These are phyloP conservation scores for Watsonalla binaria DNA, from an alignment of 2,888 invertebrate genomes.

Conservation along the genomic window DNA sequence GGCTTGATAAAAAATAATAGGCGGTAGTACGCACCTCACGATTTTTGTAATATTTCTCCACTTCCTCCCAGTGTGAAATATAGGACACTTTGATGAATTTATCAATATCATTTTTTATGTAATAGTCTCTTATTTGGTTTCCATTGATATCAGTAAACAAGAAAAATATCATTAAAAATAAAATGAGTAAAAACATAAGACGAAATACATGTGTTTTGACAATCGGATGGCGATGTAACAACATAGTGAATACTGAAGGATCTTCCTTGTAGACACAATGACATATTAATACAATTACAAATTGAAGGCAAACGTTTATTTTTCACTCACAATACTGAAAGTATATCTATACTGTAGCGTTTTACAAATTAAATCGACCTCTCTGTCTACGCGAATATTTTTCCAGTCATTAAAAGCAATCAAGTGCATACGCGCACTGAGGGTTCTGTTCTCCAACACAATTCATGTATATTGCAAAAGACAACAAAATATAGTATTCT, in stretches of 20 bases:
- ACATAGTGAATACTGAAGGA: background rate
- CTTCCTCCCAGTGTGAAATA: slow-evolving; percentile 1
- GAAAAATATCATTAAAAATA: background rate
- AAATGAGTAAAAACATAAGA: background rate
- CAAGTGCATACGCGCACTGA: no score
- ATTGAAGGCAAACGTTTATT: no score
- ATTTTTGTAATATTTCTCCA: slow-evolving; percentile 26
- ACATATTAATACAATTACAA: background rate
- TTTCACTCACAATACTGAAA: no score
- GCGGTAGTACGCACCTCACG: slow-evolving; percentile 28
- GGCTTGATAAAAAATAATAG: background rate
- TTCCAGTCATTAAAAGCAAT: no score
- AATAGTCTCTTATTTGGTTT: background rate
- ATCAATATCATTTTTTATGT: background rate
- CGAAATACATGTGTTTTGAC: background rate
- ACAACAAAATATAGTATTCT: no score
- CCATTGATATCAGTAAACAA: background rate
- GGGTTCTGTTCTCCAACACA: no score
- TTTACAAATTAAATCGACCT: no score
- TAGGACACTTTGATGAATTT: background rate
- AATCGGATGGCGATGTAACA: background rate
- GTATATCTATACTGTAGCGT: no score
- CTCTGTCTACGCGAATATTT: no score
- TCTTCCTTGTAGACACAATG: no score
- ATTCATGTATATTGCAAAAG: no score